Base-by-base conservation (phyloP, 23 tunicate species). In the Pegea sp. region DNA sequence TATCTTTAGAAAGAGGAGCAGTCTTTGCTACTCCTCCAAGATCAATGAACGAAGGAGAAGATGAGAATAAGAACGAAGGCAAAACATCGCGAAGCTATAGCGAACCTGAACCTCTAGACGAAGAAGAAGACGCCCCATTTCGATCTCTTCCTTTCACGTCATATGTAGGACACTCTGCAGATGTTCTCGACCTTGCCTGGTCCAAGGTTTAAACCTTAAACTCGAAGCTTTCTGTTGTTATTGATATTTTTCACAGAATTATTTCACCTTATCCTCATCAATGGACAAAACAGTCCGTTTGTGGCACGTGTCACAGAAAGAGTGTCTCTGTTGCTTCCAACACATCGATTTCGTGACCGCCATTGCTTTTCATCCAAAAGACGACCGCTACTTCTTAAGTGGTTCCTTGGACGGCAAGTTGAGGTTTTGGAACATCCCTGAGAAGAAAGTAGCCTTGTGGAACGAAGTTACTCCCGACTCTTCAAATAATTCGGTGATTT, bases 181-280 rank as follows among this genome's bases (percentile, higher is more conserved):
- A 89, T 61, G 89, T 89, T 3, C 75, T 89, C 2, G 98, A 89
- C 58, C 65, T 89, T 18, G 98, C 98, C 3, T 89, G 98, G 98
- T 84, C 95, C 33, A 84, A 84, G 72, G 95, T 38, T 38, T 38
- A 8, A 38, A 8, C 16, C 13, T 38, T 38, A 38, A 38, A 38
- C 16, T 38, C 46, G 16, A 38, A 38, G 46, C 46, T 8, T 8
- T 11, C 46, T 8, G 16, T 8, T 11, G 11, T 38, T 38, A 38
- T 38, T 8, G 11, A 38, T 38, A 38, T 59, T 59, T 4, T 57
- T 44, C 30, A 16, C 55, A 84, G 95, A 84, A 84, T 74, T 84
- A 67, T 49, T 84, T 84, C 70, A 73, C 79, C 3, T 52, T 84
- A 4, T 84, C 95, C 2, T 84, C 95, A 29, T 84, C 95, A 21